Conservation (phyloP, 2,888 invertebrate genomes). For the Conchocele bisecta region DNA sequence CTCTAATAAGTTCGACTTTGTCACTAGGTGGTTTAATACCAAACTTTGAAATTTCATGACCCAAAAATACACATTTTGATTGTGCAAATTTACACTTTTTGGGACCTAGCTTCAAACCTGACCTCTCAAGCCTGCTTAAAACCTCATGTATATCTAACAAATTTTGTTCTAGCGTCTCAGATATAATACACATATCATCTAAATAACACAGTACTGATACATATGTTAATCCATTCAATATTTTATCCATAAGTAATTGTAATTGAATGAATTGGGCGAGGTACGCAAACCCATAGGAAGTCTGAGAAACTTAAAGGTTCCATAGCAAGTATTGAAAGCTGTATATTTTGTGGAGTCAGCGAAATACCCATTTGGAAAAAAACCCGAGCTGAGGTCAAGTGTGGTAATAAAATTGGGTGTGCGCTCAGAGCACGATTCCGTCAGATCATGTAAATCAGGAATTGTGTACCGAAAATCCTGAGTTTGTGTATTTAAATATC, state of each 20-base stretch:
- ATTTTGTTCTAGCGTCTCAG: conserved; percentile 44
- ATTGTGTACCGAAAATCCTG: conserved; percentile 34
- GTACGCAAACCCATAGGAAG: conserved; percentile 50
- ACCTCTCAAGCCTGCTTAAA: conserved; percentile 20
- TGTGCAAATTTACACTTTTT: conserved; percentile 2
- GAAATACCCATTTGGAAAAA: conserved; percentile 23
- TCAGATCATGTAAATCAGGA: conserved; percentile 39
- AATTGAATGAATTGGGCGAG: conserved; percentile 49
- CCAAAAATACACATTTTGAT: conserved; percentile 34
- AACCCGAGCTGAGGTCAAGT: conserved; percentile 10
- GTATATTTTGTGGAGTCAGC: conserved; percentile 22
- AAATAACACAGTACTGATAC: conserved; percentile 46
- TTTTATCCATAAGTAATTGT: conserved; percentile 53
- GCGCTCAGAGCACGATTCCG: conserved; percentile 39
- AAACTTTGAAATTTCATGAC: conserved; percentile 41
- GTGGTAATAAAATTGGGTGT: conserved; percentile 23
- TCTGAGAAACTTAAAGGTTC: conserved; percentile 48
- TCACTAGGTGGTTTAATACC: conserved; percentile 40
- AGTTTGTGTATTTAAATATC: conserved; percentile 43
- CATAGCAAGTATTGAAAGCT: conserved; percentile 49
- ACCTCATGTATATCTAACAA: conserved; percentile 38
- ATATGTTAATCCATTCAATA: conserved; percentile 48
- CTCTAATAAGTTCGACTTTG: conserved; percentile 29
- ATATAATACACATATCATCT: conserved; percentile 43
- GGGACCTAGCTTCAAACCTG: conserved; percentile 42